phyloP scores from a whole-genome alignment of 1,140 invertebrate species.

The Pseudobourletiella spinata region DNA sequence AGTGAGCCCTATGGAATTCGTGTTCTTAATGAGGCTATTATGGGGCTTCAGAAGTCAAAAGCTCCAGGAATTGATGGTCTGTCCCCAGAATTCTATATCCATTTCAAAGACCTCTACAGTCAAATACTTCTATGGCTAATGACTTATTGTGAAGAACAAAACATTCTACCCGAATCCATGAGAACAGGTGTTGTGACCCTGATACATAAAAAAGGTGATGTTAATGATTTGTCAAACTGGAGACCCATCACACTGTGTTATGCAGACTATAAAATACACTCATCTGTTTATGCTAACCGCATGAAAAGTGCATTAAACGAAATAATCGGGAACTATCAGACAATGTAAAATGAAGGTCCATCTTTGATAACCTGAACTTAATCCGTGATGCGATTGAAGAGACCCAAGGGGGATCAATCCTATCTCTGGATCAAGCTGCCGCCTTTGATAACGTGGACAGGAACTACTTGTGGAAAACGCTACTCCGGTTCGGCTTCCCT shows the following conservation, averaged over 20 bases:
- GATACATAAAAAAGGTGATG: conserved; percentile 23
- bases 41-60: not conserved
- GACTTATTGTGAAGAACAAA: too few species aligned
- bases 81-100: conserved; percentile 3
- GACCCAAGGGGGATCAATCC: not conserved
- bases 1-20: too few species aligned
- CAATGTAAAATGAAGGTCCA: not conserved
- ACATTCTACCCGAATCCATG: not conserved
- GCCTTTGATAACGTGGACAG: conserved; percentile 9
- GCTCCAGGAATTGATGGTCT: conserved; percentile 10
- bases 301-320: not conserved
- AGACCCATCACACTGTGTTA: conserved; percentile 11
- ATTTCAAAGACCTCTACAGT: not conserved
- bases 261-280: conserved; percentile 14
- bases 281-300: not conserved
- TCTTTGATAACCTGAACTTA: conserved; percentile 15
- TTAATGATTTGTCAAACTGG: conserved; percentile 17
- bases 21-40: not conserved
- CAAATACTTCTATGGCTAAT: not conserved
- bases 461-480: not conserved
- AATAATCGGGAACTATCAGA: conserved; percentile 7
- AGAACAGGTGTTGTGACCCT: not conserved
- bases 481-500: not conserved
- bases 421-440: conserved; percentile 9
- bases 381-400: not conserved